Evolutionary conservation across 2,113 vertebrate species (phyloP).

Genomic region (Saguinus imperator): DNA sequence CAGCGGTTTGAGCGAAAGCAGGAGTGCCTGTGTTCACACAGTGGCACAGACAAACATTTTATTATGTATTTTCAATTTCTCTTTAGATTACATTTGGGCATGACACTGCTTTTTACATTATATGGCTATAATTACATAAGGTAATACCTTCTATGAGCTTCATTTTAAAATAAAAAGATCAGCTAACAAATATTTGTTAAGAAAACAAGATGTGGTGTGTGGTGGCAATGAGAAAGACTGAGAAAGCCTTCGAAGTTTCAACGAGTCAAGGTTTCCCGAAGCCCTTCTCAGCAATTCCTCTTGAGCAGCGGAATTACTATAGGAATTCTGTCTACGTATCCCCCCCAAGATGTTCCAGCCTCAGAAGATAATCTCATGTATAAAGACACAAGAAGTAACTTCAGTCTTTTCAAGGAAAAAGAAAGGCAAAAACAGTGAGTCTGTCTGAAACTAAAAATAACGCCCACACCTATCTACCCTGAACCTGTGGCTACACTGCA

Average conservation of each 20-base stretch:
- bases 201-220: fast-evolving
- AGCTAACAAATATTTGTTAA: not conserved
- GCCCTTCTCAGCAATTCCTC: not conserved
- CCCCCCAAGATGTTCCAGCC: not conserved
- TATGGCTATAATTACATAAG: fast-evolving
- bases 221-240: fast-evolving
- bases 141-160: not conserved
- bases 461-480: not conserved
- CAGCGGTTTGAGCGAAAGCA: fast-evolving
- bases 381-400: not conserved
- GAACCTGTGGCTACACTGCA: not conserved
- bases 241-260: fast-evolving
- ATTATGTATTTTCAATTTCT: fast-evolving
- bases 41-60: not conserved
- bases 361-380: fast-evolving
- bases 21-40: fast-evolving
- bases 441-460: not conserved
- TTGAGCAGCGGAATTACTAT: fast-evolving
- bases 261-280: not conserved
- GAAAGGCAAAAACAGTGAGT: not conserved
- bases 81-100: not conserved
- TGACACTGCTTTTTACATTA: not conserved
- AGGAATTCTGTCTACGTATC: not conserved
- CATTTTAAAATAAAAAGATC: not conserved
- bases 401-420: not conserved